A percentile compares a stretch with the other conserved stretches of the same genome.
phyloP scores from a whole-genome alignment of 2,888 invertebrate genomes.

The Urechis unicinctus region DNA sequence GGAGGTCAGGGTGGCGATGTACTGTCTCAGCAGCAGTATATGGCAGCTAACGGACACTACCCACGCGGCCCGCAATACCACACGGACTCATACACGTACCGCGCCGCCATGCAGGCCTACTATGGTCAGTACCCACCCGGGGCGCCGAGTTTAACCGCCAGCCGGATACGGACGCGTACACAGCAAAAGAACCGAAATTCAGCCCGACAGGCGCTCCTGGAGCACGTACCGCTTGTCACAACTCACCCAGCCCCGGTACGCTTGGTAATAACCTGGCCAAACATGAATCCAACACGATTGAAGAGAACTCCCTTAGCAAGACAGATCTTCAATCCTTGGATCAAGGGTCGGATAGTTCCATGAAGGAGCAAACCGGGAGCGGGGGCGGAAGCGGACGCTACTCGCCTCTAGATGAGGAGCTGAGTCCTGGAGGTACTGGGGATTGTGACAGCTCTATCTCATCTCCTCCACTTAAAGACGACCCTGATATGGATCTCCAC shows the following conservation, averaged over 20 bases:
- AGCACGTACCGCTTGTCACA: too few relatives aligned
- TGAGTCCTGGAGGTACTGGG: slow-evolving; percentile 1
- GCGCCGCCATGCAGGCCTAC: background rate
- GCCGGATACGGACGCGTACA: too few relatives aligned
- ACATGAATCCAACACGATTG: too few relatives aligned
- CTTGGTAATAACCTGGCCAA: too few relatives aligned
- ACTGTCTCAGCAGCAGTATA: background rate
- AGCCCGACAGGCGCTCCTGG: too few relatives aligned
- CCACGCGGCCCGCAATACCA: slow-evolving; percentile 9
- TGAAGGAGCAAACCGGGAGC: too few relatives aligned
- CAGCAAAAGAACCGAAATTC: too few relatives aligned
- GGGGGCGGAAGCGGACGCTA: background rate
- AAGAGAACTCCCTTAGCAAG: too few relatives aligned
- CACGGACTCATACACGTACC: background rate
- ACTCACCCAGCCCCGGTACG: too few relatives aligned
- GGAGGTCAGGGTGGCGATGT: background rate
- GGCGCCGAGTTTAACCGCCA: background rate
- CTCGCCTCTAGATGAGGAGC: background rate
- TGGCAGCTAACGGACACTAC: slow-evolving; percentile 1
- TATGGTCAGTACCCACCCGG: background rate
- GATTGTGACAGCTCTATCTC: background rate
- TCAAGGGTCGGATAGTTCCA: too few relatives aligned
- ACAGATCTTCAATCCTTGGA: too few relatives aligned
- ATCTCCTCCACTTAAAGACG: background rate
- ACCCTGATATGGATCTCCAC: too few relatives aligned